These are phyloP conservation scores for Tipula vernalis DNA, from an alignment of 2,888 invertebrate species.

Conservation along the genomic window DNA sequence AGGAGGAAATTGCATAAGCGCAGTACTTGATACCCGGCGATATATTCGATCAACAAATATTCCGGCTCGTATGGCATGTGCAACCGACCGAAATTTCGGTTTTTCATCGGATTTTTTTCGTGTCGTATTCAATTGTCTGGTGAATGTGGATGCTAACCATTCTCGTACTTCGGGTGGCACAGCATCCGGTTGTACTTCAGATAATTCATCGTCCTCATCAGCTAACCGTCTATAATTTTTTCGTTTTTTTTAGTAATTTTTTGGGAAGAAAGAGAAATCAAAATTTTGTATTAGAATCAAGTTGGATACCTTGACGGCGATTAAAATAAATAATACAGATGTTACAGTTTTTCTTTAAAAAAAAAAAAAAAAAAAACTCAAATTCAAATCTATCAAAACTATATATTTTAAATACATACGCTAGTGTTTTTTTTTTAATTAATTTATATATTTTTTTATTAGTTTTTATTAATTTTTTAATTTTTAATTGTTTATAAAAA, in stretches of 20 bases:
- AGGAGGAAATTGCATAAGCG: conserved; percentile 76
- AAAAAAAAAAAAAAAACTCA: not conserved
- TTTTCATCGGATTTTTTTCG: conserved; percentile 66
- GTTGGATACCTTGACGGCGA: not conserved
- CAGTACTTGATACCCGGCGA: conserved; percentile 61
- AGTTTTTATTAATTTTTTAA: not conserved
- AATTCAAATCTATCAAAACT: not conserved
- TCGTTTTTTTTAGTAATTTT: not conserved
- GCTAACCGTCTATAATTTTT: conserved; percentile 52
- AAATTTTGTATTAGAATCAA: not conserved
- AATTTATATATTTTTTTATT: not conserved
- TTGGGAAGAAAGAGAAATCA: not conserved
- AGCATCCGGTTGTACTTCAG: conserved; percentile 91
- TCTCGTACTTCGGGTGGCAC: conserved; percentile 93
- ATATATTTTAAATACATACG: not conserved
- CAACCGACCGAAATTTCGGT: conserved; percentile 87
- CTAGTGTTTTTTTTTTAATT: not conserved
- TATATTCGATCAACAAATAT: conserved; percentile 94
- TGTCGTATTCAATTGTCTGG: conserved; percentile 71
- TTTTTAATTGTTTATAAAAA: not conserved
- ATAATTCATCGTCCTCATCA: conserved; percentile 89
- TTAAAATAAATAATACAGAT: not conserved
- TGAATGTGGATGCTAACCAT: conserved; percentile 94
- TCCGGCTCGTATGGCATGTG: conserved; percentile 90
- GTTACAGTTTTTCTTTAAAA: not conserved